Base-by-base conservation (phyloP, 37 sponge, comb jelly and placozoan species). In the Lycopodina hypogea region DNA sequence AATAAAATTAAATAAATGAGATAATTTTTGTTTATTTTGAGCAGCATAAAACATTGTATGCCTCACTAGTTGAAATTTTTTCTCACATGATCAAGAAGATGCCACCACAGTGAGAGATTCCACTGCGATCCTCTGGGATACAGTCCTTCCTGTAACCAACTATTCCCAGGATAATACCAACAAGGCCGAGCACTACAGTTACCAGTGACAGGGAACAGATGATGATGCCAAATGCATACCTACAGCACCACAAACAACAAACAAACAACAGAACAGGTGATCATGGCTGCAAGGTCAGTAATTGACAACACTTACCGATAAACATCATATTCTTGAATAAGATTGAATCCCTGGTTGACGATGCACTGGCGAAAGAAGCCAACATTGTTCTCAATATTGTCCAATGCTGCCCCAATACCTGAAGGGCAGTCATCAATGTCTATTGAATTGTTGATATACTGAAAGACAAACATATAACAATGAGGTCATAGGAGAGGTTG, bases 151-250 rank as follows among this genome's bases (percentile, higher is more conserved):
- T 64, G 56, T 76, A 83, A 14, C 91, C 87, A 66, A 37, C n/a
- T 36, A 82, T 38, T 15, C 87, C 91, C 38, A 78, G 52, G 0
- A 90, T 14, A 18, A 90, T 59, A 38, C 78, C 91, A 38, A 78
- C 56, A 24, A 79, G 14, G 26, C 71, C 48, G 3, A 90, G 35
- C 32, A 82, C 65, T 0, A 86, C 56, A 21, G 78, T 83, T 18
- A 86, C 50, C 41, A 83, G 29, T 3, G 78, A 48, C 26, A 82
- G 57, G 19, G 72, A 86, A 48, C 91, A 84, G 32, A 90, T 61
- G 36, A 86, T 53, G 34, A 90, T 74, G 23, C 82, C 86, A 73
- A 90, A 40, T 32, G 78, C 91, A 78, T 90, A 90, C 29, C 91
- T 90, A 38, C 40, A 61, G 24, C 14, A 32, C 19, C 3, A 74